Evolutionary conservation across 2,797 vertebrate species (phyloP).

Genomic region (Sebastolobus altivelis): DNA sequence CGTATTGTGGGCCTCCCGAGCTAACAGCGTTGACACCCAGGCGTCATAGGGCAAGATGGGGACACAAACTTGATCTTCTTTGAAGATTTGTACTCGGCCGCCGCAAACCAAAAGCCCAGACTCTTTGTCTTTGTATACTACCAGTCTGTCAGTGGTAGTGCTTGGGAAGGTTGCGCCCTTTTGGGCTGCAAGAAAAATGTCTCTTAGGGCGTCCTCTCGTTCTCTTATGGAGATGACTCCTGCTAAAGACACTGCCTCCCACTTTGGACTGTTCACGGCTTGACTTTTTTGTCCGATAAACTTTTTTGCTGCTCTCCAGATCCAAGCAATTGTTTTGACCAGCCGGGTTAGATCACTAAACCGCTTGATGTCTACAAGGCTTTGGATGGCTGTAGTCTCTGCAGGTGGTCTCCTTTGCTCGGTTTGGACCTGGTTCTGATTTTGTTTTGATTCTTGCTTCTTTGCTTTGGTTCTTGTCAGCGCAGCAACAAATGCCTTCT

Average conservation of each 20-base stretch:
- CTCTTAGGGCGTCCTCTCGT: not conserved
- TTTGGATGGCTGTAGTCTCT: not conserved
- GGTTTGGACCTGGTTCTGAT: not conserved
- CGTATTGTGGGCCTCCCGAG: constrained; percentile 27
- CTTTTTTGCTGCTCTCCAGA: no score
- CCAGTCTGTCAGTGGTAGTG: not conserved
- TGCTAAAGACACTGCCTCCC: not conserved
- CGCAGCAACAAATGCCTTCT: not conserved
- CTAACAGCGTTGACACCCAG: not conserved
- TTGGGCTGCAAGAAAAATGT: not conserved
- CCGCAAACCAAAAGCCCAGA: not conserved
- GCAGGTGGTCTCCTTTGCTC: not conserved
- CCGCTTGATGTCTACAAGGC: not conserved
- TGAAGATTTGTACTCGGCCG: not conserved
- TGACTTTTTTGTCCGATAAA: no score
- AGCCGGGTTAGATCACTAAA: not conserved
- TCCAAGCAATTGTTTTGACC: not conserved
- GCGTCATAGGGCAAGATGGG: not conserved
- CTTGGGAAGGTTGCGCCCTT: not conserved
- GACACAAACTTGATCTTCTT: not conserved
- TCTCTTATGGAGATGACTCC: not conserved
- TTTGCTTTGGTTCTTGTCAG: not conserved
- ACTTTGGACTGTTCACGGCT: no score
- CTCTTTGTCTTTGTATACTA: not conserved
- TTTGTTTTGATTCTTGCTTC: not conserved